Base-by-base conservation (phyloP, 2,888 invertebrate species). In the Biston betularia region DNA sequence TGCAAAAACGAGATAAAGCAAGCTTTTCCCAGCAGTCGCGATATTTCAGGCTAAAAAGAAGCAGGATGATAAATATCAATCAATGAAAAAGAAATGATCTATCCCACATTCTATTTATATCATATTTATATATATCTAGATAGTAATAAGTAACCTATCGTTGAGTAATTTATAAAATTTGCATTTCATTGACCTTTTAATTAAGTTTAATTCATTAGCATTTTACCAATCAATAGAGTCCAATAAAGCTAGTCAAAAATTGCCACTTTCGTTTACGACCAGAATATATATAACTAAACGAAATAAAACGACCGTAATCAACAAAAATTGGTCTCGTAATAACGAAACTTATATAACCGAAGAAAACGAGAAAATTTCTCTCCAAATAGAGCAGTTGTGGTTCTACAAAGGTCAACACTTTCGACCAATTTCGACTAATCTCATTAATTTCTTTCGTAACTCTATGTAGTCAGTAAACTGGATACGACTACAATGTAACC, bases 391-490 rank as follows among this genome's bases (percentile, higher is more conserved):
- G 40, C 50, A 53, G 38, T 40, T 40, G 52, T 53, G 45, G 12
- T 38, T 54, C 58, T 62, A 38, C 33, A 67, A 65, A 69, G 68
- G 69, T 69, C 70, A 71, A 67, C 45, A 61, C 70, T 74, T 73
- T 71, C 49, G 4, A 38, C 48, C 0, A 14, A 46, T 33, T 52
- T 52, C 62, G 52, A 48, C 42, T 70, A 62, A 69, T 69, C 46
- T 44, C 45, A 70, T 72, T 65, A 70, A 67, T 67, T 65, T 58
- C 55, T 69, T 67, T 73, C 69, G 70, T 70, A 72, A 73, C 65
- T 61, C 40, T 24, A 40, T 52, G 46, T 59, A 46, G 53, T 60
- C 57, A 49, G 53, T 34, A 59, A 54, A 62, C 66, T 54, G 45
- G 48, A 57, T 14, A 24, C 24, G 24, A 24, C 24, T 24, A 45